Evolutionary conservation across 2,888 invertebrate species (phyloP).

Genomic region (Phlogophora meticulosa): DNA sequence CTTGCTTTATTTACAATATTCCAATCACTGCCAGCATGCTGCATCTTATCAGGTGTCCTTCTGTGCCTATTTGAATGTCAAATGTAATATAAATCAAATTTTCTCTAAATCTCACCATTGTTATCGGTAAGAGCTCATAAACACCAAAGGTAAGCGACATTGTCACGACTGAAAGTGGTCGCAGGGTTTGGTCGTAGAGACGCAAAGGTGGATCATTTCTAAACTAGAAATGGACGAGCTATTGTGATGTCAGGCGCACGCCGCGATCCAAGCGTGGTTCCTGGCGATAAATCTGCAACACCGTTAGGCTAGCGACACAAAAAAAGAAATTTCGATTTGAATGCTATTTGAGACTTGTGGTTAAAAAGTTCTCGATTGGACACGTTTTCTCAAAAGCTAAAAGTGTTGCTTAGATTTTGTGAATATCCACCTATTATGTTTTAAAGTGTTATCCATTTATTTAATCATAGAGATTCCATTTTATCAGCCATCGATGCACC

Average conservation of each 20-base stretch:
- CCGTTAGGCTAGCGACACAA: conserved; percentile 69
- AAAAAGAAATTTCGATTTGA: conserved; percentile 51
- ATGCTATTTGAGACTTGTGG: conserved; percentile 36
- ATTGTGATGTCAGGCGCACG: conserved; percentile 83
- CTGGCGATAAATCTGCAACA: conserved; percentile 74
- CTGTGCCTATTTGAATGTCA: conserved; percentile 32
- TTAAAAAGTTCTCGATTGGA: not conserved
- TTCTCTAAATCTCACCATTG: conserved; percentile 52
- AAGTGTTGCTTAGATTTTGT: not conserved
- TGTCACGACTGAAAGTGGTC: conserved; percentile 71
- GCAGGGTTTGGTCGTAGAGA: conserved; percentile 59
- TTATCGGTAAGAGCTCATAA: conserved; percentile 68
- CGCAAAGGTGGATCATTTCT: conserved; percentile 72
- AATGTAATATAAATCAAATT: conserved; percentile 41
- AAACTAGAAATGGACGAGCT: conserved; percentile 78
- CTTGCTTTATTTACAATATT: conserved; percentile 8
- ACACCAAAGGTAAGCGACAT: conserved; percentile 67
- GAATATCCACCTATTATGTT: too few relatives aligned
- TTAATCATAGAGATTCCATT: not conserved
- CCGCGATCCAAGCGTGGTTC: conserved; percentile 68
- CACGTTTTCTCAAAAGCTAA: not conserved
- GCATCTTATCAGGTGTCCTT: conserved; percentile 26
- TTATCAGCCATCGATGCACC: conserved; percentile 1
- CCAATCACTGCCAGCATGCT: not conserved
- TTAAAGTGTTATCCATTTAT: not conserved